A percentile compares a stretch with the other conserved stretches of the same genome.
Conservation (phyloP, 2,797 vertebrate species). For the Gila robusta region DNA sequence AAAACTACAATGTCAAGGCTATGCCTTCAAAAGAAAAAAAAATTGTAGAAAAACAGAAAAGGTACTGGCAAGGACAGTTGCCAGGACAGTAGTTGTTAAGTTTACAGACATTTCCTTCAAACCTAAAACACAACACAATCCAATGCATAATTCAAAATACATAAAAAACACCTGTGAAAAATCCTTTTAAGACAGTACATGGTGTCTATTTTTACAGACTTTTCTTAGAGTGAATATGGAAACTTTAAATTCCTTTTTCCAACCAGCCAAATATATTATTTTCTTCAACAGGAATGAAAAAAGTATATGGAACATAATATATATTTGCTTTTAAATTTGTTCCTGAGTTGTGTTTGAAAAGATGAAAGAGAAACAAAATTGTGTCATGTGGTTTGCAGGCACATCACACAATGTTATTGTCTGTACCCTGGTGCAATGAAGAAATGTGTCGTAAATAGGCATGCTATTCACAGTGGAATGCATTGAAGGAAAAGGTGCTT, state of each 20-base stretch:
- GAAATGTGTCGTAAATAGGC: slow-evolving; percentile 37
- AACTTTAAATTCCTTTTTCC: background rate
- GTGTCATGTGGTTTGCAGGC: slow-evolving; percentile 40
- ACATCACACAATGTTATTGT: slow-evolving; percentile 31
- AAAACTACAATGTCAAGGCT: slow-evolving; percentile 12
- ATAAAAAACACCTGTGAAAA: background rate
- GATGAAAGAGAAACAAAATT: slow-evolving; percentile 15
- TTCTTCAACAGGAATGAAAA: background rate
- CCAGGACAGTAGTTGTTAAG: background rate
- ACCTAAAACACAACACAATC: background rate
- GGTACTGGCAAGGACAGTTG: background rate
- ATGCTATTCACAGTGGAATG: slow-evolving; percentile 29
- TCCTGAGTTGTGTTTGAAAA: background rate
- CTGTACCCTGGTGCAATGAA: slow-evolving; percentile 8
- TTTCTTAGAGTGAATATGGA: background rate
- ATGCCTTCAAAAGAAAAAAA: background rate
- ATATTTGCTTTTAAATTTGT: slow-evolving; percentile 29
- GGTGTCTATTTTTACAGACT: background rate
- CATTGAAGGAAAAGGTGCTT: slow-evolving; percentile 8
- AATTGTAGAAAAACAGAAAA: background rate
- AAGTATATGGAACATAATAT: slow-evolving; percentile 8
- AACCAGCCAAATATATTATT: background rate
- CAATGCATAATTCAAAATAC: background rate
- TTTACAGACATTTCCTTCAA: slow-evolving; percentile 4
- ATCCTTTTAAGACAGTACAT: background rate